These are phyloP conservation scores for Thaleichthys pacificus DNA, from an alignment of 2,797 vertebrate genomes.

Conservation along the genomic window DNA sequence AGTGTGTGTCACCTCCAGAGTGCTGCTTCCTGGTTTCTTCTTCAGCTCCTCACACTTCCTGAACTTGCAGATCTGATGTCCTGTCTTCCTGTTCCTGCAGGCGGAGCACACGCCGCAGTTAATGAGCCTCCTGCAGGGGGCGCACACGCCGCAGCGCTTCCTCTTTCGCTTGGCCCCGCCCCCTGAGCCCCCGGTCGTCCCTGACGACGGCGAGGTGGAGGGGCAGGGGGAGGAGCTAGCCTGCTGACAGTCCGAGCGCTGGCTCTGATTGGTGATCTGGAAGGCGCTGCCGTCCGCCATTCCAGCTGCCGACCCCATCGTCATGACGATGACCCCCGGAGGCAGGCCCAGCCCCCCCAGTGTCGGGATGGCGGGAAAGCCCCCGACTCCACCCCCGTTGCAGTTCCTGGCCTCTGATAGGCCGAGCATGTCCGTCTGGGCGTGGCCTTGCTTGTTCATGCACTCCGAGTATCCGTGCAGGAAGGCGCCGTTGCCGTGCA, in stretches of 20 bases:
- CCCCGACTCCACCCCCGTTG: conserved; percentile 76
- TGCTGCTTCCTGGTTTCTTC: conserved; percentile 82
- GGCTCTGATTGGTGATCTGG: conserved; percentile 79
- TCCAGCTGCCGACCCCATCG: conserved; percentile 73
- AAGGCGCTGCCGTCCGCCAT: conserved; percentile 84
- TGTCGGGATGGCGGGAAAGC: conserved; percentile 81
- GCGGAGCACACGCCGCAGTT: conserved; percentile 93
- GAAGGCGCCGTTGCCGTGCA: conserved; percentile 69
- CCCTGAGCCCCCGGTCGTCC: conserved; percentile 47
- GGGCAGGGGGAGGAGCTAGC: conserved; percentile 77
- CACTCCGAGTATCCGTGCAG: conserved; percentile 65
- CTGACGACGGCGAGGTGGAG: conserved; percentile 63
- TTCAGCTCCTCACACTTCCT: conserved; percentile 89
- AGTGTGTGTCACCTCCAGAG: conserved; percentile 53
- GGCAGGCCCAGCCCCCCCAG: conserved; percentile 88
- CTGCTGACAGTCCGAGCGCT: conserved; percentile 89
- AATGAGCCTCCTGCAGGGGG: conserved; percentile 90
- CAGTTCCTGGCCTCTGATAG: conserved; percentile 62
- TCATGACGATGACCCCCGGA: conserved; percentile 94
- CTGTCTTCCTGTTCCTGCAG: conserved; percentile 92
- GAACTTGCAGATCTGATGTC: conserved; percentile 93
- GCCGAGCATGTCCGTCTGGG: conserved; percentile 69
- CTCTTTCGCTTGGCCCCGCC: conserved; percentile 90
- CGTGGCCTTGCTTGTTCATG: conserved; percentile 88
- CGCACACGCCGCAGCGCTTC: conserved; percentile 91